A percentile compares a stretch with the other conserved stretches of the same genome.
These are phyloP conservation scores for Axea sp. DNA, from an alignment of 2,888 invertebrate species.

Conservation along the genomic window DNA sequence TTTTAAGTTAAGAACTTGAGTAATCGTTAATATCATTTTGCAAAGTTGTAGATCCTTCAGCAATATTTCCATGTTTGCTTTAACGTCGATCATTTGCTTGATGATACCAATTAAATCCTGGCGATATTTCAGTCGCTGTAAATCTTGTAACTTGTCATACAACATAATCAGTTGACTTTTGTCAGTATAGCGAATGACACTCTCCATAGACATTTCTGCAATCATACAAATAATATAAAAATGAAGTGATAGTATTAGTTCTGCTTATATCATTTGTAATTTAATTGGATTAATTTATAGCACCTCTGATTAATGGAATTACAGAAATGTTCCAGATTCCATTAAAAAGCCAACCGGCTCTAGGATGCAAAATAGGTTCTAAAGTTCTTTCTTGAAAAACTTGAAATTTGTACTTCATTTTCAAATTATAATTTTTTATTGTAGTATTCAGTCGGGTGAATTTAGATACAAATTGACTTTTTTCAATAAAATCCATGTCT, in stretches of 20 bases:
- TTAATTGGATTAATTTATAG: too few species aligned
- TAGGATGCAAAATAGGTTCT: background rate
- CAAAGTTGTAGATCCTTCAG: conserved; percentile 69
- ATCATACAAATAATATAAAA: conserved; percentile 52
- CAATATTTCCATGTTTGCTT: too few species aligned
- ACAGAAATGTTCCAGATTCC: conserved; percentile 72
- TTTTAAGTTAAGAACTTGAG: conserved; percentile 71
- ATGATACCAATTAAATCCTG: conserved; percentile 67
- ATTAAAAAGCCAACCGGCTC: conserved; percentile 67
- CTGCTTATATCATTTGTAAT: too few species aligned
- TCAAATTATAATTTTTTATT: conserved; percentile 34
- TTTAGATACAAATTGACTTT: conserved; percentile 49
- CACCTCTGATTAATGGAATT: conserved; percentile 68
- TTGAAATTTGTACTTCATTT: conserved; percentile 37
- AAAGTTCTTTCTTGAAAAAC: background rate
- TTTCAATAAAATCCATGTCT: conserved; percentile 33
- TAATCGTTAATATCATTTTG: conserved; percentile 72
- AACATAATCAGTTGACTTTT: conserved; percentile 68
- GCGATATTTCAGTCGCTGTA: conserved; percentile 70
- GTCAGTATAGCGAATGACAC: conserved; percentile 69
- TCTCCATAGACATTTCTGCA: conserved; percentile 64
- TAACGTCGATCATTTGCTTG: too few species aligned
- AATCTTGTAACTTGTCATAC: conserved; percentile 67
- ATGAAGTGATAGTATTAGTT: too few species aligned
- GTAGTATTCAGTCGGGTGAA: conserved; percentile 62